Percentiles rank a stretch among this genome's conserved stretches.
phyloP scores from a whole-genome alignment of 2,888 invertebrate genomes.

The Eupithecia abbreviata region DNA sequence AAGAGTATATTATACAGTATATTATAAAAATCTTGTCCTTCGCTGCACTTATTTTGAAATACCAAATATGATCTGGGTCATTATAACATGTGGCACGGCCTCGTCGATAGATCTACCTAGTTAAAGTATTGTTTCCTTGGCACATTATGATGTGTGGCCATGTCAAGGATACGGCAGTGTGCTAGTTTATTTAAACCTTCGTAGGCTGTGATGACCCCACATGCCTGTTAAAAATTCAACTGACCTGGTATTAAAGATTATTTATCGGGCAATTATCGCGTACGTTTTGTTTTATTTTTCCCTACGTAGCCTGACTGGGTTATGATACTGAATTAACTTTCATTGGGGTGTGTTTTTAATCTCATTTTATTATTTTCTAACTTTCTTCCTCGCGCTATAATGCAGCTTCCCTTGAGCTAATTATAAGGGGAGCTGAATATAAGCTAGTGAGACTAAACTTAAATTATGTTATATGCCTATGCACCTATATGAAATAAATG shows the following conservation, averaged over 20 bases:
- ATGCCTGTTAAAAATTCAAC: neutral
- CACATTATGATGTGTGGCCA: slow-evolving; percentile 25
- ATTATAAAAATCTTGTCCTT: too few species aligned
- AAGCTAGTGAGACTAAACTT: too few species aligned
- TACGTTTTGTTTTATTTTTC: too few species aligned
- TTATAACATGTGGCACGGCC: neutral
- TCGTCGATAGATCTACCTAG: slow-evolving; percentile 4
- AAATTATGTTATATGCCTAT: too few species aligned
- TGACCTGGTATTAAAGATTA: neutral
- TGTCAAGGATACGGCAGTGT: slow-evolving; percentile 36
- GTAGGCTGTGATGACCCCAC: slow-evolving; percentile 13
- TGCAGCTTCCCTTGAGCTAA: neutral
- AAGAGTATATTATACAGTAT: too few species aligned
- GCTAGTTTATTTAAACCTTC: slow-evolving; percentile 28
- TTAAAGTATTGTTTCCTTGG: slow-evolving; percentile 28
- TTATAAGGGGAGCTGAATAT: neutral
- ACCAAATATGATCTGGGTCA: neutral
- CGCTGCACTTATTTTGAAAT: too few species aligned
- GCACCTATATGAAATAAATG: too few species aligned
- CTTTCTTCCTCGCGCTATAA: neutral
- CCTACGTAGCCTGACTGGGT: too few species aligned
- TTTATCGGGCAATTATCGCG: too few species aligned
- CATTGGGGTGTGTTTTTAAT: neutral
- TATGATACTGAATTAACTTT: neutral
- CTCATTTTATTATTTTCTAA: neutral